Evolutionary conservation across 2,113 vertebrate species (phyloP), one percentile per base, ranked within the genome.

Genomic region (Pygoscelis antarcticus): DNA sequence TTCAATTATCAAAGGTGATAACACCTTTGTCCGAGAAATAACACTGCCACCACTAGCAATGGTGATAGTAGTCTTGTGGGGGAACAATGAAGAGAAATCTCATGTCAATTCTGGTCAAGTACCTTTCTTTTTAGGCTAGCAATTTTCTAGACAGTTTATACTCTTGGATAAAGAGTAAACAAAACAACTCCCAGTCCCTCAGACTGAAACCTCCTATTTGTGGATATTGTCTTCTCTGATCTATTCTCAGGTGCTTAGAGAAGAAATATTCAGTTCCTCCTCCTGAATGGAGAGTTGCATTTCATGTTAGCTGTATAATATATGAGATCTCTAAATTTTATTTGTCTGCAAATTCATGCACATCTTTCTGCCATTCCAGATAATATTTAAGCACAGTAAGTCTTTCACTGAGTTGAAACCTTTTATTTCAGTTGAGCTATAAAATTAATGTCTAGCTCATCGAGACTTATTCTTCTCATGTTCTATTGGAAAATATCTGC

Each of bases 271-370:
- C 83, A 36, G 16, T 76, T 94, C 40, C 57, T 94, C 30, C 32
- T 66, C 49, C 25, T 78, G 49, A 82, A 49, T 47, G 25, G 8
- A 95, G 49, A 70, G 16, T 51, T 93, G 32, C 17, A 78, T 60
- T 95, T 96, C 55, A 62, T 77, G 23, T 79, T 86, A 86, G 34
- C 40, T 92, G 16, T 83, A 55, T 61, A 81, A 84, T 44, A 62
- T 32, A 68, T 42, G 60, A 71, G 27, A 71, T 80, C 20, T 85
- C 65, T 77, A 40, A 79, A 84, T 95, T 90, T 68, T 96, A 52
- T 96, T 81, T 92, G 13, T 69, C 74, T 93, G 62, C 61, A 95
- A 87, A 75, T 87, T 93, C 70, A 72, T 85, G 62, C 38, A 66
- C n/a, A 64, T 19, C 57, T 89, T 97, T 90, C 78, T 93, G 30